Evolutionary conservation across 2,113 vertebrate species (phyloP), one percentile per base, ranked within the genome.

Genomic region (Furnarius figulus): DNA sequence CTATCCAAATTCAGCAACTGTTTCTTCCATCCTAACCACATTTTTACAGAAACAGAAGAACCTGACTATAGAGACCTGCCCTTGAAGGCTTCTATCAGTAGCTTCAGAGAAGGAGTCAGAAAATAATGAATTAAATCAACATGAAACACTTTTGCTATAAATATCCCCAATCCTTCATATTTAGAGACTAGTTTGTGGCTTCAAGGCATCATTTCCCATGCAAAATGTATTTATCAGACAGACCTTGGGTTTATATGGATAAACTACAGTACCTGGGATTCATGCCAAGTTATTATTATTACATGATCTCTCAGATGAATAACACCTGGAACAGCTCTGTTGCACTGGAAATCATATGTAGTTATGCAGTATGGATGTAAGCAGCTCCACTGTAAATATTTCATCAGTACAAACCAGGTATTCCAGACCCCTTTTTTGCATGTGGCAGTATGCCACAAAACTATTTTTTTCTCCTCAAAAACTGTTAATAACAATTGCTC

Each of bases 1-100:
- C 12, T 53, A 21, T 85, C 55, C 85, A 94, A 93, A 93, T 62
- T 93, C 66, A 91, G 63, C 82, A 85, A 89, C 63, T 76, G n/a
- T 76, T 94, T 87, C 63, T 87, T 73, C 73, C 70, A 66, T 58
- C 23, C 35, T 76, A 49, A 76, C 31, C 49, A 66, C 25, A 33
- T 44, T 89, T 87, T 76, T 28, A 74, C 24, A 86, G 77, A 56
- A 84, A 74, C 23, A 67, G 53, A 89, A 39, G 50, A 95, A 76
- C 19, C 28, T 65, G 50, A 90, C 27, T 39, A 8, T 11, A 4
- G 19, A 70, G 39, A 55, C 31, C 44, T 71, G n/a, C 50, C 56
- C 37, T 61, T 72, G 40, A 82, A 85, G 49, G 37, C 49, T 87
- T 83, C 50, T 56, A 47, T 71, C 35, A 33, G 25, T 17, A 83